Base-by-base conservation (phyloP, 2,888 invertebrate genomes). In the Uloborus plumipes region DNA sequence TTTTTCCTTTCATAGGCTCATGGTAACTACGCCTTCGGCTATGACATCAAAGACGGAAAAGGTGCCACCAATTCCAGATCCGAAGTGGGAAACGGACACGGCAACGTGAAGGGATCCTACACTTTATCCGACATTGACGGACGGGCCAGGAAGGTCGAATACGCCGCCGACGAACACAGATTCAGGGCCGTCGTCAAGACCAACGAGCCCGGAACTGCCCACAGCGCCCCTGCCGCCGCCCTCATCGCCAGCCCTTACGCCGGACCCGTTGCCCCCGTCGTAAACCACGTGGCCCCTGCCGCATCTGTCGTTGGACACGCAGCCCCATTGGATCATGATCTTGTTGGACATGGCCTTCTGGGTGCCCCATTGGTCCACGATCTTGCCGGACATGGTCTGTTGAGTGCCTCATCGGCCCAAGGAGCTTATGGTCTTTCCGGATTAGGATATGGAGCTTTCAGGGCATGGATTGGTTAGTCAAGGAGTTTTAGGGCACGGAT, bases 11-110 rank as follows among this genome's bases (percentile, higher is more conserved):
- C 22, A 64, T 69, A 64, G 84, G 83, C 61, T 75, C 22, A 49
- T 11, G 75, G 75, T 22, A 75, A 75, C 59, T 65, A 84, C 22
- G 84, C 73, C 20, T 85, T 85, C 64, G 80, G 73, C 3, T 84
- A 85, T 26, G 82, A 84, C 58, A 84, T 85, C 50, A 69, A 73
- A 18, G 85, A 85, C 53, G 79, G 65, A 7, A 47, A 64, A 14
- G 85, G 85, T 7, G 85, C 85, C 26, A 75, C 66, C n/a, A 85
- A 85, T 79, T 78, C 69, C 69, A 66, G 85, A 16, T 78, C 75
- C n/a, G 85, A 85, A 49, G 84, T 83, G 0, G 83, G 85, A 26
- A 83, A 84, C 31, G 85, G 50, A 13, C 53, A 64, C 16, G 85
- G 85, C 3, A 84, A 84, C 70, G 80, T 73, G 70, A 73, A 69